A percentile compares a stretch with the other conserved stretches of the same genome.
Evolutionary conservation across 1,140 invertebrate genomes (phyloP).

Genomic region (Tetraneura akinire): DNA sequence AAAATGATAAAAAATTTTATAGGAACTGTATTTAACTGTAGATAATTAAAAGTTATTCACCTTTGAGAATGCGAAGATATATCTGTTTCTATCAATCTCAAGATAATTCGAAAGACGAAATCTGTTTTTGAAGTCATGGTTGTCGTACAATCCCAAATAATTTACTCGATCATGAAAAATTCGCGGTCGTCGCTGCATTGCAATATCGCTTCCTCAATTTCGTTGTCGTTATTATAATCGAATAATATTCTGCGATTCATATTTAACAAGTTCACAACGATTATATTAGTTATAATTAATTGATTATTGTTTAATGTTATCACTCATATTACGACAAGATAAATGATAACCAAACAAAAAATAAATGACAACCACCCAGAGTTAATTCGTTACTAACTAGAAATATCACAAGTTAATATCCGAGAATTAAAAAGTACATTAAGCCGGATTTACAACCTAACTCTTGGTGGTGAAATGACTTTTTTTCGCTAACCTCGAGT

Average conservation of each 20-base stretch:
- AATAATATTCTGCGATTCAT: slow-evolving; percentile 10
- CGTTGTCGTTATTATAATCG: neutral
- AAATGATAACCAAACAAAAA: neutral
- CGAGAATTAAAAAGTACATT: neutral
- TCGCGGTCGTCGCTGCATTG: neutral
- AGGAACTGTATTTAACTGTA: neutral
- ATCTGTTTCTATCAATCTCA: neutral
- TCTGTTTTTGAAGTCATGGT: neutral
- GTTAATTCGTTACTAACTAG: neutral
- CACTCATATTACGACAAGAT: too few relatives aligned
- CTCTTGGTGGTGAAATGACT: neutral
- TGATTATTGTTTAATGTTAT: too few relatives aligned
- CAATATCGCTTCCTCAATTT: slow-evolving; percentile 7
- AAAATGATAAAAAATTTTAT: neutral
- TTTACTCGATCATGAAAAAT: neutral
- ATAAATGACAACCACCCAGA: neutral
- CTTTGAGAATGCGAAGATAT: neutral
- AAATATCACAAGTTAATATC: neutral
- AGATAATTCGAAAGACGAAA: neutral
- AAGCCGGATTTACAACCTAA: neutral
- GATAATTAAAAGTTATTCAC: neutral
- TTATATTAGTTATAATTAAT: neutral
- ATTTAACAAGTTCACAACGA: neutral
- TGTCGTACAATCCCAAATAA: neutral
- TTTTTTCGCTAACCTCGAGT: slow-evolving; percentile 4